Base-by-base conservation (phyloP, 2,113 vertebrate species). In the Siniperca knerii region DNA sequence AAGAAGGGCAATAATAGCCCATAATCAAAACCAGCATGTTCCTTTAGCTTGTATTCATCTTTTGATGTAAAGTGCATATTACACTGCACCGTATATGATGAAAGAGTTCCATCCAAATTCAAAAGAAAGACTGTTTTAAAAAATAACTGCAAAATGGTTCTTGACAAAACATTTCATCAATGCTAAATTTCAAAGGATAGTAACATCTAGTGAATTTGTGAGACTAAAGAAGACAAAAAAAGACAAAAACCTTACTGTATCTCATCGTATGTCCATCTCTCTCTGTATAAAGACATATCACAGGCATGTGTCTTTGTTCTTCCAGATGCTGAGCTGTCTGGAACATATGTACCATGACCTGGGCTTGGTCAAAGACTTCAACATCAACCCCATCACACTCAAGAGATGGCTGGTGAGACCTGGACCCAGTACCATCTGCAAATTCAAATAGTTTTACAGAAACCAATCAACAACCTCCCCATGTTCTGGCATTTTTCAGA, bases 281-380 rank as follows among this genome's bases (percentile, higher is more conserved):
- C n/a, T 54, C 8, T 21, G 13, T 64, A 50, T 4, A 62, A 25
- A 8, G 12, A 37, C 44, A 10, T 9, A 23, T 67, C 11, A 16
- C 6, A 57, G 0, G 40, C 16, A 4, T 3, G 0, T 23, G 54
- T 6, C 13, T 67, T 29, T 60, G 37, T 58, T 20, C 6, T 15
- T 68, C 9, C 92, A 99, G 98, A 99, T 99, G 98, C 96, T 99
- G 92, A 98, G 97, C 90, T 99, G 97, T 85, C 90, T 99, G 88
- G 98, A 99, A 82, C 97, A 98, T 57, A 98, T 99, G 97, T 99
- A 97, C 93, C 97, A 98, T 0, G 98, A 99, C 89, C 96, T 99
- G 6, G 97, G 97, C 25, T 78, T 99, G 83, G 97, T 98, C 7
- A 95, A 92, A 84, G 97, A 97, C 90, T 99, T 99, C 92, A 96